Evolutionary conservation across 2,888 invertebrate genomes (phyloP).

Genomic region (Heterodera filipjevi): DNA sequence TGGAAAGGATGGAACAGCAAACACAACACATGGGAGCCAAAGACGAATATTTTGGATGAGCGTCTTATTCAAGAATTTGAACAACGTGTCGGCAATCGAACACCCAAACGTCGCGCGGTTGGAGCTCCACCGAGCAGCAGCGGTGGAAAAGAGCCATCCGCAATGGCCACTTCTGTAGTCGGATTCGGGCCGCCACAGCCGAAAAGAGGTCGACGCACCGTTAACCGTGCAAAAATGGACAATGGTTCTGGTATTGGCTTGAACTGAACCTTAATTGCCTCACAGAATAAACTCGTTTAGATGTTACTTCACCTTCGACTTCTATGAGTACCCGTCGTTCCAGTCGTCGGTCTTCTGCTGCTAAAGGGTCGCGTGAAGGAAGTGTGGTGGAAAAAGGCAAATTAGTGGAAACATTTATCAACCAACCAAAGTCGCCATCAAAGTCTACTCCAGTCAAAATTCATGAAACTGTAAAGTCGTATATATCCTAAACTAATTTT

Average conservation of each 20-base stretch:
- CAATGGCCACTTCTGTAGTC: slow-evolving; percentile 19
- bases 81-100: slow-evolving; percentile 22
- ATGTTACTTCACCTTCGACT: slow-evolving; percentile 32
- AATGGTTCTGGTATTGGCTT: slow-evolving; percentile 28
- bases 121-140: not conserved
- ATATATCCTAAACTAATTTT: not conserved
- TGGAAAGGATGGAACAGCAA: slow-evolving; percentile 51
- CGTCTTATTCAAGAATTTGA: slow-evolving; percentile 47
- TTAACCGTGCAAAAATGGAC: not conserved
- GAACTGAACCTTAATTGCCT: not conserved
- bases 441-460: not conserved
- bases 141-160: slow-evolving; percentile 26
- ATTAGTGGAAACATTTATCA: not conserved
- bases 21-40: slow-evolving; percentile 54
- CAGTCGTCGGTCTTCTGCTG: slow-evolving; percentile 26
- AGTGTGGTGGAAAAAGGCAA: slow-evolving; percentile 17
- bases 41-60: slow-evolving; percentile 51
- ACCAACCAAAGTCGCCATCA: not conserved
- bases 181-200: slow-evolving; percentile 20
- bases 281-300: slow-evolving; percentile 15
- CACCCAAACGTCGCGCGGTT: not conserved
- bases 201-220: slow-evolving; percentile 22
- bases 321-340: slow-evolving; percentile 35
- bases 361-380: slow-evolving; percentile 26
- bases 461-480: not conserved